These are phyloP conservation scores for Gymnothorax reevesii DNA, from an alignment of 2,797 vertebrate genomes.

Conservation along the genomic window DNA sequence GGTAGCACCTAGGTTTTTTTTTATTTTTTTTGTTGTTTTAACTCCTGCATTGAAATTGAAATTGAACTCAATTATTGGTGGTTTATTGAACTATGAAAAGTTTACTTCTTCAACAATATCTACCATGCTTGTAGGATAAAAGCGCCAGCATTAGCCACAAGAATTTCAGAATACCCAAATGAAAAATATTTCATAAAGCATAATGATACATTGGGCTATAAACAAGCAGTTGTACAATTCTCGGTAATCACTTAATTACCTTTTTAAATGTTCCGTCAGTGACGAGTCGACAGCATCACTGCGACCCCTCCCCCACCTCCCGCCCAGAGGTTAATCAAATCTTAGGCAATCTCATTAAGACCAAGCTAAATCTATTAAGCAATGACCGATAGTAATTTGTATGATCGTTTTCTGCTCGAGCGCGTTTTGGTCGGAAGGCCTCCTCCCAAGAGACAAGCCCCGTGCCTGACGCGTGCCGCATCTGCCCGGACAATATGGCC, in stretches of 20 bases:
- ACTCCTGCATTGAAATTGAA: neutral
- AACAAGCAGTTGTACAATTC: neutral
- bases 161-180: neutral
- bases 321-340: neutral
- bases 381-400: conserved; percentile 21
- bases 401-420: conserved; percentile 45
- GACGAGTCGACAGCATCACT: neutral
- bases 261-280: neutral
- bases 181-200: neutral
- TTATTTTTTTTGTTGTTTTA: neutral
- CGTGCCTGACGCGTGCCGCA: conserved; percentile 74
- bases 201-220: neutral
- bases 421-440: conserved; percentile 12
- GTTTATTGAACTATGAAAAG: neutral
- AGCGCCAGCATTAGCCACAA: neutral
- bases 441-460: conserved; percentile 44
- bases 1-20: neutral
- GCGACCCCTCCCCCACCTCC: neutral
- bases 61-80: neutral
- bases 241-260: neutral
- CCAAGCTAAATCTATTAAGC: conserved; percentile 23
- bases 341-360: conserved; percentile 21
- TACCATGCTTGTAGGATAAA: neutral
- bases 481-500: conserved; percentile 61
- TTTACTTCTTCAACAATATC: neutral